Base-by-base conservation (phyloP, 2,113 vertebrate species). In the Lagopus leucura region DNA sequence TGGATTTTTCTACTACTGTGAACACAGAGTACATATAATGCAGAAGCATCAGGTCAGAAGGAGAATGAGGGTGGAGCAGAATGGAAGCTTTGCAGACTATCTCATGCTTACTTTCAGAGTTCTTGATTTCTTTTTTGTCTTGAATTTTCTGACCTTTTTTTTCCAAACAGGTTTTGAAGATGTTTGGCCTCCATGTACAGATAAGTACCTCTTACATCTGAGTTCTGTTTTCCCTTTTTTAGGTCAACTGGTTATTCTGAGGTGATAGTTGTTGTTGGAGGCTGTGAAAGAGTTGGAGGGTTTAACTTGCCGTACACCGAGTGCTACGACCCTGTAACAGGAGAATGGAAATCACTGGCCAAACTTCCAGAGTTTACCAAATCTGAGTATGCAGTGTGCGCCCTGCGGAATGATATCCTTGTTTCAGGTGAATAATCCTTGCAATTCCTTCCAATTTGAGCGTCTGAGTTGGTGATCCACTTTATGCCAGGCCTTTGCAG, bases 311-410 rank as follows among this genome's bases (percentile, higher is more conserved):
- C 99, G 0, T 99, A 99, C 79, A 99, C 98, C 0, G 99, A 99
- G 94, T 99, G 99, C 97, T 99, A 99, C 38, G 99, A 99, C 92
- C 99, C 99, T 13, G 98, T 99, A 82, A 99, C 98, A 48, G 99
- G 99, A 91, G 99, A 99, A 28, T 99, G 99, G 99, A 99, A 98
- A 77, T 99, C 99, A 4, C 98, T 99, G 97, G 98, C 99, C 74
- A 99, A 99, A 94, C 98, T 99, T 43, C 99, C 99, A 6, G 99
- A 99, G 95, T 99, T 99, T 92, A 99, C 99, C 69, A 99, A 99
- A 92, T 99, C 99, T 22, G 99, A 99, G 91, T 99, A 99, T 64
- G 99, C 99, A 0, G 99, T 99, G 67, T 99, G 99, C 16, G 99
- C 99, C 70, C 98, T 99, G 20, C 98, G 99, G 95, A 99, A 99